phyloP scores from a whole-genome alignment of 92 coral and sea anemone genomes.

The Phymanthus crucifer region DNA sequence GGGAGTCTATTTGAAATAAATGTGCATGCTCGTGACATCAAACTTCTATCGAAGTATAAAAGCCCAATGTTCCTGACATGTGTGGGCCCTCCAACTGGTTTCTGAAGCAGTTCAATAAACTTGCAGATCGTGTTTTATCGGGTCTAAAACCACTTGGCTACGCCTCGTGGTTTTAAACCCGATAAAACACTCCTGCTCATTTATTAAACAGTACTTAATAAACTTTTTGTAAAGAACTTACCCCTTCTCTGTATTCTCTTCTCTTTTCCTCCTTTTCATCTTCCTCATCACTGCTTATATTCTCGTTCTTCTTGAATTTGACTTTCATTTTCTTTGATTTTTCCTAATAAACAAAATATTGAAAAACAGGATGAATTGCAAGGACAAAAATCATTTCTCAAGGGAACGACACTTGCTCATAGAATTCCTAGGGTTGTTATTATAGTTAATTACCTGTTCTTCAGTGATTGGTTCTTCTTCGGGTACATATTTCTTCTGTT shows the following conservation, averaged over 20 bases:
- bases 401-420: too few species aligned
- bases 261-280: conserved; percentile 16
- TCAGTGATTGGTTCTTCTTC: conserved; percentile 32
- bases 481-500: conserved; percentile 46
- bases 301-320: conserved; percentile 24
- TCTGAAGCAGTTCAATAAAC: too few species aligned
- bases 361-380: background rate
- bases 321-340: conserved; percentile 29
- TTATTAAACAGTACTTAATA: too few species aligned
- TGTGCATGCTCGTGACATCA: too few species aligned
- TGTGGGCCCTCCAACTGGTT: too few species aligned
- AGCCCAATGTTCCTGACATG: too few species aligned
- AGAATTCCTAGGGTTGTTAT: background rate
- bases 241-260: conserved; percentile 37
- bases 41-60: background rate
- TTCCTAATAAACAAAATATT: conserved; percentile 2
- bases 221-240: background rate
- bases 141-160: too few species aligned
- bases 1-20: background rate
- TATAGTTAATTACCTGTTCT: conserved; percentile 23
- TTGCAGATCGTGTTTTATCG: too few species aligned
- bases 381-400: too few species aligned
- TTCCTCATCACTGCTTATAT: conserved; percentile 22
- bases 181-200: too few species aligned
- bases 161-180: too few species aligned